Base-by-base conservation (phyloP, 2,888 invertebrate species). In the Ophioninae sp. region DNA sequence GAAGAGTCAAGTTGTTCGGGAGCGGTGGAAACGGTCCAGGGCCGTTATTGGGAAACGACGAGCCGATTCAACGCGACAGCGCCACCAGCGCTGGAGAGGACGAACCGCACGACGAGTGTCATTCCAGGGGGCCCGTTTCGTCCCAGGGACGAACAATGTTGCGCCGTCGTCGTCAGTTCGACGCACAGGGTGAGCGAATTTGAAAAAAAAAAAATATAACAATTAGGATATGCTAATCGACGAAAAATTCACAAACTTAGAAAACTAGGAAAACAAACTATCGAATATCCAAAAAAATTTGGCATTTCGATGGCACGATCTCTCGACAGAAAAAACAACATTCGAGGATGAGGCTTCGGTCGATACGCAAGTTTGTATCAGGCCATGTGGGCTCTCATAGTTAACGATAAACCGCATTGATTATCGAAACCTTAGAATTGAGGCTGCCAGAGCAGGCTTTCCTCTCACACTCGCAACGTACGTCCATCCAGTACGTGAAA, bases 51-150 rank as follows among this genome's bases (percentile, higher is more conserved):
- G 90, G 91, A 78, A 88, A 90, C 69, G 92, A 92, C 77, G 92
- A 92, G 83, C 88, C 91, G 10, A 87, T 92, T 78, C 92, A 93
- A 83, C 91, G 92, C 13, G 93, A 93, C 86, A 93, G 93, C 79
- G 92, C 92, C 10, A 93, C 92, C 6, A 93, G 92, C 82, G 92
- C 92, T 3, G 93, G 92, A 0, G 93, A 93, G 80, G 93, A 92
- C 67, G 92, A 93, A 51, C 89, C 90, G 2, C 90, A 90, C 79
- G 89, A 91, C 37, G 90, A 91, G 44, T 88, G 89, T 67, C 89
- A 90, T 64, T 84, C 84, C 0, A 87, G 90, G 10, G 89, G 89
- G 2, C 86, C 88, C 20, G 89, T 91, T 56, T 78, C 86, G 59
- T 88, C 91, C 6, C 93, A 93, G 76, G 91, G 89, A 78, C 87